Evolutionary conservation across 2,113 vertebrate genomes (phyloP).

Genomic region (Drymodes brunneopygia): DNA sequence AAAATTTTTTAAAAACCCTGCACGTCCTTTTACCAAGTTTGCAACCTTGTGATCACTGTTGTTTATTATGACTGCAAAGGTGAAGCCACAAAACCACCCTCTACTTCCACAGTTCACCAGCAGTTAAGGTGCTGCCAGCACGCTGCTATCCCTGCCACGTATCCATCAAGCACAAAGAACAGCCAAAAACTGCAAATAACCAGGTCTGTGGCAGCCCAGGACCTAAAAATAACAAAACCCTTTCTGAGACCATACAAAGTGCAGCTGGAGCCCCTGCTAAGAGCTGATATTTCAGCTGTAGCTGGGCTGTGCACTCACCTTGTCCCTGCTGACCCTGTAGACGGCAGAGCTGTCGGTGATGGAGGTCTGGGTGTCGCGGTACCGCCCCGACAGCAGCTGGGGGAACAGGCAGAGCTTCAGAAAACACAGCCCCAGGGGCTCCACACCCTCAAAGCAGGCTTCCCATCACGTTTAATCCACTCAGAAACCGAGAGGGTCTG

Average conservation of each 20-base stretch:
- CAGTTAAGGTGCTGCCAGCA: background rate
- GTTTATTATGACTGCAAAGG: background rate
- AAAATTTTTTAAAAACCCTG: no score
- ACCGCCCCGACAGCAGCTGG: slow-evolving; percentile 85
- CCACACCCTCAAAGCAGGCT: background rate
- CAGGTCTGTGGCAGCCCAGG: background rate
- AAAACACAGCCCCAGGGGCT: background rate
- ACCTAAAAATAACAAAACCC: background rate
- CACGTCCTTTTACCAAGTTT: rapidly evolving
- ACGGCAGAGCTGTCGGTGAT: slow-evolving; percentile 84
- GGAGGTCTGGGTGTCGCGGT: slow-evolving; percentile 87
- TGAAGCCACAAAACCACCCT: background rate
- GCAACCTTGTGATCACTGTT: background rate
- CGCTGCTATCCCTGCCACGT: background rate
- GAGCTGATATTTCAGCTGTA: no score
- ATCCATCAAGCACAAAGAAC: background rate
- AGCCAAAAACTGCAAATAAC: background rate
- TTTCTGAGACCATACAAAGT: rapidly evolving
- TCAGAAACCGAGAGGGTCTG: rapidly evolving
- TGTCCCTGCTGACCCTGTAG: slow-evolving; percentile 79
- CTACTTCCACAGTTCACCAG: background rate
- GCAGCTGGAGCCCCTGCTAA: background rate
- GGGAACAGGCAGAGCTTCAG: background rate
- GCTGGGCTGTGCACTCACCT: slow-evolving; percentile 57
- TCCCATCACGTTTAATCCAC: rapidly evolving